These are phyloP conservation scores for Lates japonicus DNA, from an alignment of 2,797 vertebrate species.

Conservation along the genomic window DNA sequence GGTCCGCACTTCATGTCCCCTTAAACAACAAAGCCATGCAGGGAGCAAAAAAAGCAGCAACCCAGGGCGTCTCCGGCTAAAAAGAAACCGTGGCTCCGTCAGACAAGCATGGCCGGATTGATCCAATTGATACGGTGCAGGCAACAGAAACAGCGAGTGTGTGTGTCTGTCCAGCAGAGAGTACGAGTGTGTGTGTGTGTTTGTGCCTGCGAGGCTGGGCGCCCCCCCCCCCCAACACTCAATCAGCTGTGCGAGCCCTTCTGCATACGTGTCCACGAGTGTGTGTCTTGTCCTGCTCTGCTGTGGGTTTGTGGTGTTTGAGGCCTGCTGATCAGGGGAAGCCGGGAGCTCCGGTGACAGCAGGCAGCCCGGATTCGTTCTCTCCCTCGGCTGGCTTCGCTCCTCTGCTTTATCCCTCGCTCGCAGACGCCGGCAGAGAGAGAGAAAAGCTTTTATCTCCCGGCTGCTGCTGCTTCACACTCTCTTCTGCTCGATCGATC, in stretches of 20 bases:
- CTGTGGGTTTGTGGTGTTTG: slow-evolving; percentile 41
- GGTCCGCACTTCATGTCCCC: slow-evolving; percentile 36
- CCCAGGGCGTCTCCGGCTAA: slow-evolving; percentile 64
- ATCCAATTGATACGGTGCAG: slow-evolving; percentile 78
- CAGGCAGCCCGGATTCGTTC: slow-evolving; percentile 65
- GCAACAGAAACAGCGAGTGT: slow-evolving; percentile 49
- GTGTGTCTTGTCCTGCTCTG: slow-evolving; percentile 47
- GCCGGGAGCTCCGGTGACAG: slow-evolving; percentile 76
- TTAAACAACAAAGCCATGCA: slow-evolving; percentile 43
- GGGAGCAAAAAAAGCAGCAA: slow-evolving; percentile 24
- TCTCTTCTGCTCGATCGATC: slow-evolving; percentile 80
- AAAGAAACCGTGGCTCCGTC: slow-evolving; percentile 61
- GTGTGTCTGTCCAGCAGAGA: slow-evolving; percentile 43
- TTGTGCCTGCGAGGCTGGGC: slow-evolving; percentile 64
- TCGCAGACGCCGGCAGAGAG: slow-evolving; percentile 70
- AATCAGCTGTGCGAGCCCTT: slow-evolving; percentile 69
- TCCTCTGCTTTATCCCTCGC: slow-evolving; percentile 69
- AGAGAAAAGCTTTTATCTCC: slow-evolving; percentile 82
- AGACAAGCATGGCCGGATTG: slow-evolving; percentile 68
- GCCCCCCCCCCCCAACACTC: slow-evolving; percentile 38
- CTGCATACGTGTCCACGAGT: slow-evolving; percentile 58
- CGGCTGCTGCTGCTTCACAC: slow-evolving; percentile 86
- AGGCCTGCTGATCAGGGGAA: slow-evolving; percentile 72
- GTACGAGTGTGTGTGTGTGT: slow-evolving; percentile 35
- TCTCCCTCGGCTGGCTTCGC: slow-evolving; percentile 64